phyloP scores from a whole-genome alignment of 2,797 vertebrate genomes.

The Chiroxiphia lanceolata region DNA sequence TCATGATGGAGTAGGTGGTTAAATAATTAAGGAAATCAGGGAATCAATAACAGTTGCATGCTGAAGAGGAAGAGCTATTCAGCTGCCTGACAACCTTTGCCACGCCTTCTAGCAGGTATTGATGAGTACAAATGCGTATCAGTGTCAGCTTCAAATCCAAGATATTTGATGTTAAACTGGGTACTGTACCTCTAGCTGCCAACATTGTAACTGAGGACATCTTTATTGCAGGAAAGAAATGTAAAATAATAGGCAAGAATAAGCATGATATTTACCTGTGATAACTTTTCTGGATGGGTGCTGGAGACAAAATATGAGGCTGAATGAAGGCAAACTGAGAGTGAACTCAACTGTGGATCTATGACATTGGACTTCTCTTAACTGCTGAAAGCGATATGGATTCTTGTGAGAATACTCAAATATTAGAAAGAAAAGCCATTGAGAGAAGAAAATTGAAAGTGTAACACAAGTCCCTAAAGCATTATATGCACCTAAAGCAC shows the following conservation, averaged over 20 bases:
- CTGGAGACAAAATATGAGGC: neutral
- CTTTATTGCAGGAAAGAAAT: neutral
- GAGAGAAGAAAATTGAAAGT: neutral
- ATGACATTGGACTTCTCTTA: neutral
- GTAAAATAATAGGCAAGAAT: neutral
- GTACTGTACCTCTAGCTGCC: neutral
- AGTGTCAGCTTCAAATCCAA: neutral
- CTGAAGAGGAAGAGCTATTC: neutral
- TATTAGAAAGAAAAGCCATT: neutral
- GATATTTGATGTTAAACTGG: neutral
- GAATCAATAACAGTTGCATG: neutral
- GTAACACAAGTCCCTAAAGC: neutral
- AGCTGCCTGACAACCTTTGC: neutral
- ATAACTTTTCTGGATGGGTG: neutral
- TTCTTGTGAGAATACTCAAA: neutral
- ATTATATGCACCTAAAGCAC: neutral
- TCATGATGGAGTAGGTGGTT: neutral
- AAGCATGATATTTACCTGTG: neutral
- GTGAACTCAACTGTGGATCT: neutral
- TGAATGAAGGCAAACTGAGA: neutral
- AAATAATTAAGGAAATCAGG: neutral
- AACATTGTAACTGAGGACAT: neutral
- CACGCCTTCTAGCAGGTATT: neutral
- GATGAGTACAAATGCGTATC: neutral
- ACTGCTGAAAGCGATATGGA: neutral